A percentile compares a stretch with the other conserved stretches of the same genome.
phyloP scores from a whole-genome alignment of 2,797 vertebrate genomes.

The Otolemur crassicaudatus region DNA sequence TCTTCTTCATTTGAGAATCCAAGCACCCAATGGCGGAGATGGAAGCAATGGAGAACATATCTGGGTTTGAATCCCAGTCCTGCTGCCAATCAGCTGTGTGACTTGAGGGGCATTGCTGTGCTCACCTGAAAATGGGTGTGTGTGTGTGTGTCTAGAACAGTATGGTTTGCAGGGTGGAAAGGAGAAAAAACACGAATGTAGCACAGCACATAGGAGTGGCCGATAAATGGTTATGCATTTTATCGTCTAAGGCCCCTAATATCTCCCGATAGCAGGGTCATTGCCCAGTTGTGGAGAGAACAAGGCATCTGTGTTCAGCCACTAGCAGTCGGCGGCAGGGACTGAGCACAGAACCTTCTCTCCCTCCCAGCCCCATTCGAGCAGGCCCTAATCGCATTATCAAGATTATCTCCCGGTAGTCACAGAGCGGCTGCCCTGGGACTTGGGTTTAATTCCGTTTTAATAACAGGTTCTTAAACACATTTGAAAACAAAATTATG shows the following conservation, averaged over 20 bases:
- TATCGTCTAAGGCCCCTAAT: rapidly evolving
- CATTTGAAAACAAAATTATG: slow-evolving; percentile 82
- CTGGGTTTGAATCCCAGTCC: not conserved
- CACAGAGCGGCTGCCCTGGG: slow-evolving; percentile 60
- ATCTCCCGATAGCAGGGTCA: rapidly evolving
- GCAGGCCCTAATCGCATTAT: slow-evolving; percentile 76
- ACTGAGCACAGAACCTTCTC: not conserved
- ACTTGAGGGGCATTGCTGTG: not conserved
- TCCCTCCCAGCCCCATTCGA: not conserved
- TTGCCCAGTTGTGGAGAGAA: rapidly evolving
- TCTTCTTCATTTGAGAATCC: not conserved
- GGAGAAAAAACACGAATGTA: rapidly evolving
- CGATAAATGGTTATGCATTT: rapidly evolving
- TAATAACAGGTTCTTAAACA: slow-evolving; percentile 83
- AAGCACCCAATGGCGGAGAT: rapidly evolving
- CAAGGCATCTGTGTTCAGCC: not conserved
- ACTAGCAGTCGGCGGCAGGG: not conserved
- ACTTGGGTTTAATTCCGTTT: slow-evolving; percentile 79
- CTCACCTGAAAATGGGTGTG: not conserved
- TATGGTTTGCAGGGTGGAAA: not conserved
- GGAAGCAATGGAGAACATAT: rapidly evolving
- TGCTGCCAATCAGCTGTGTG: not conserved
- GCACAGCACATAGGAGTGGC: rapidly evolving
- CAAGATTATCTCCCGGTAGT: slow-evolving; percentile 69
- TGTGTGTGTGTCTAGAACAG: not conserved